A percentile compares a stretch with the other conserved stretches of the same genome.
These are phyloP conservation scores for Cephalotes varians DNA, from an alignment of 2,888 invertebrate species.

Conservation along the genomic window DNA sequence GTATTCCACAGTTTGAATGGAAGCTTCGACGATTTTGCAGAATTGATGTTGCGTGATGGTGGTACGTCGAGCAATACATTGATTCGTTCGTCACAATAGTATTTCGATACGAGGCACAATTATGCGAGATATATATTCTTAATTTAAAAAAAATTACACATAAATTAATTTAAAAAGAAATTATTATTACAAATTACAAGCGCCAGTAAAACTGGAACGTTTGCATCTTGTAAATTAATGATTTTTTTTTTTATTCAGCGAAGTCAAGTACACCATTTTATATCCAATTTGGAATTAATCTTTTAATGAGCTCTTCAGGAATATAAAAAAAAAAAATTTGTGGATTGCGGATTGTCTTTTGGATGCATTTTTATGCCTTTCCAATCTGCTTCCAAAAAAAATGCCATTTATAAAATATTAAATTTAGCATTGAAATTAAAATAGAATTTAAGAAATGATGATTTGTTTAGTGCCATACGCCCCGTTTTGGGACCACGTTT, in stretches of 20 bases:
- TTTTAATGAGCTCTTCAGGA: neutral
- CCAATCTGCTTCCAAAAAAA: neutral
- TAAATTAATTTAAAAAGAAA: no score
- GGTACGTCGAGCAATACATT: conserved; percentile 84
- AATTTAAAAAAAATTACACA: no score
- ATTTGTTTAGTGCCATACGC: conserved; percentile 74
- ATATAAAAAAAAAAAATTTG: no score
- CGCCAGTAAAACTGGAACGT: no score
- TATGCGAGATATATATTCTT: no score
- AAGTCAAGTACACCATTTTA: no score
- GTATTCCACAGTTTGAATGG: conserved; percentile 89
- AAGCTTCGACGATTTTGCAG: conserved; percentile 91
- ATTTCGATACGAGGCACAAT: no score
- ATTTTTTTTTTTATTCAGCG: no score
- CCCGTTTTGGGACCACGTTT: conserved; percentile 84
- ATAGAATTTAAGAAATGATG: conserved; percentile 6
- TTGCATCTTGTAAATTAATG: no score
- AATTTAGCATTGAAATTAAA: neutral
- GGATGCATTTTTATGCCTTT: neutral
- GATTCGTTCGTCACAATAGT: neutral
- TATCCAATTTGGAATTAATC: no score
- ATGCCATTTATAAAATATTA: neutral
- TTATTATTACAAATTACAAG: no score
- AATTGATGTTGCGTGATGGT: conserved; percentile 90
- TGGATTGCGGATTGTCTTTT: no score